phyloP scores from a whole-genome alignment of 2,888 invertebrate species.

The Thereva unica region DNA sequence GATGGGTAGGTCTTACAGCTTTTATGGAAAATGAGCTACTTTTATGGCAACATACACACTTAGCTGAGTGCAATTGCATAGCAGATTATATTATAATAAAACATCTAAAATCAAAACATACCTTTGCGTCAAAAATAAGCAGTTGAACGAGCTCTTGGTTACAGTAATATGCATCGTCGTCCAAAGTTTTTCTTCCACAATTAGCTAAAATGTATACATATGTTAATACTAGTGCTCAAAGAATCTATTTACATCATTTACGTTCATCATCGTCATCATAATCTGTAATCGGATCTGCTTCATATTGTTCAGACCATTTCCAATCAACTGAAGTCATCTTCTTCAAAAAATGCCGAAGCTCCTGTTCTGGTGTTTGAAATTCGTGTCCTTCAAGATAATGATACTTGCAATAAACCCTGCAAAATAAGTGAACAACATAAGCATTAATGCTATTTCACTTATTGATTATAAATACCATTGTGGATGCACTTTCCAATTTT shows the following conservation, averaged over 20 bases:
- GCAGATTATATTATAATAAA: too few relatives aligned
- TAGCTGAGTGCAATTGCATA: too few relatives aligned
- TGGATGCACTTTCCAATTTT: constrained; percentile 79
- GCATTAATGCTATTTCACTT: not conserved
- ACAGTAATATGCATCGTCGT: constrained; percentile 77
- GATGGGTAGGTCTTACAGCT: too few relatives aligned
- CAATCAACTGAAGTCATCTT: constrained; percentile 66
- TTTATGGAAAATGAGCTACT: too few relatives aligned
- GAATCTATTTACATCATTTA: constrained; percentile 6
- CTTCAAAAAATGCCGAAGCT: constrained; percentile 74
- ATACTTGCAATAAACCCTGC: constrained; percentile 85
- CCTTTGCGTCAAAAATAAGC: constrained; percentile 85
- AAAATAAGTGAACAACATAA: constrained; percentile 35
- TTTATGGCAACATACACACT: too few relatives aligned
- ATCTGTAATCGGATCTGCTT: constrained; percentile 46
- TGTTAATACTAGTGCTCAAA: not conserved
- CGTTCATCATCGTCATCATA: constrained; percentile 47
- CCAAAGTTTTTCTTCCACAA: constrained; percentile 67
- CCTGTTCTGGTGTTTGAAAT: constrained; percentile 73
- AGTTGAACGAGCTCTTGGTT: constrained; percentile 83
- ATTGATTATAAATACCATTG: constrained; percentile 66
- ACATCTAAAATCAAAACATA: constrained; percentile 55
- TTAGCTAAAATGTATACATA: constrained; percentile 59
- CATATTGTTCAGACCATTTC: constrained; percentile 68
- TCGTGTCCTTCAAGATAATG: constrained; percentile 80